Evolutionary conservation across 2,888 invertebrate species (phyloP), one percentile per base, ranked within the genome.

Genomic region (Ichneumoninae sp.): DNA sequence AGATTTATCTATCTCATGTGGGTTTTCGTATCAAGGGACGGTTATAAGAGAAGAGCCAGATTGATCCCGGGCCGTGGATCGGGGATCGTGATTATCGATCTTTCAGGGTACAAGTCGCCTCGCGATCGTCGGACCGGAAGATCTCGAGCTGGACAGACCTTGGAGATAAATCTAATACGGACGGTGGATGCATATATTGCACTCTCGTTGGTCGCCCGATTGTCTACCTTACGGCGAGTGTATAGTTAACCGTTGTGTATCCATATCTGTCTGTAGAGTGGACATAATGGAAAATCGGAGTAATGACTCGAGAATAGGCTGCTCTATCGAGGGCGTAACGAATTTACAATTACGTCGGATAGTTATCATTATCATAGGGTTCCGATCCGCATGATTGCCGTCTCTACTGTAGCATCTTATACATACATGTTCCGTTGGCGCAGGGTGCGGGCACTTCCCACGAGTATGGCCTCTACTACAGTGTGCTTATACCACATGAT

Each of bases 321-420:
- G 57, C 66, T 87, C 87, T 91, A 92, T 92, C 90, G 91, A 89
- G 89, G 88, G 91, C 92, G 90, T 92, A 91, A 91, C 93, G 89
- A 93, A 93, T 92, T 91, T 90, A 90, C 92, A 92, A 92, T 93
- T 91, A 92, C 92, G 89, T 89, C 86, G 85, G 89, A 91, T 91
- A 89, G 90, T 91, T 92, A 91, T 93, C 92, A 91, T 92, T 91
- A 87, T 85, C 83, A 83, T 85, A 87, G 88, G 88, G 88, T 89
- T 89, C 88, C 84, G 85, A 83, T 83, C 82, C 78, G 83, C 78
- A 78, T 82, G 83, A 83, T 83, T 83, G 81, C 83, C 47, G 84
- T 63, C 83, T 84, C 60, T 79, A 54, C 40, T 75, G 80, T 82
- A 66, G 83, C 73, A 73, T 85, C 85, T 87, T 60, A n/a, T 70